Evolutionary conservation across 2,113 vertebrate genomes (phyloP), one percentile per base, ranked within the genome.

Genomic region (Sphaerodactylus townsendi): DNA sequence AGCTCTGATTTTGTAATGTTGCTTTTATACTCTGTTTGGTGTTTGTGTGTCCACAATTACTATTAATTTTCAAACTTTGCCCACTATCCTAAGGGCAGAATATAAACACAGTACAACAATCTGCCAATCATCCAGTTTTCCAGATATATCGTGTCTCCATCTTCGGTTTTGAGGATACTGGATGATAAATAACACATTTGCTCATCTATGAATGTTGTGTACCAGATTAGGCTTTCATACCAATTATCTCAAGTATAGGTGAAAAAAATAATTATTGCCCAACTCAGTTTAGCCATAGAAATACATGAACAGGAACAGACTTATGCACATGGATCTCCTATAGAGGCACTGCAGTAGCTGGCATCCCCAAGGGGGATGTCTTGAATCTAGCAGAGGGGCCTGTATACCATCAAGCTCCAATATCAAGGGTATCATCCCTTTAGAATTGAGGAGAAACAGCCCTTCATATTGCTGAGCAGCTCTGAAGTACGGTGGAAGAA

Each of bases 181-280:
- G 17, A 33, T 33, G 15, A 37, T 44, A 44, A 73, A 82, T 62
- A 59, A 69, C 48, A 72, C 37, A 44, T 10, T 25, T 53, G 17
- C 1, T 17, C 7, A 37, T 35, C 21, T 56, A 25, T 21, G 33
- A 25, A 46, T 48, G 69, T 48, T 14, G 50, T 69, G 28, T 37
- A 69, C 66, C 15, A 28, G 44, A 23, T 33, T 80, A 44, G 33
- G 35, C 13, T 80, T 5, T 33, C 5, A 77, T 10, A 4, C 11
- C 9, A 37, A 10, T 15, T 62, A 82, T 83, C 64, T 86, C 84
- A 91, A 82, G 39, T 86, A 65, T 66, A 86, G 48, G 78, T 39
- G 10, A 87, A 83, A 66, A n/a, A 82, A 88, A 53, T 48, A 71
- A 64, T 75, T 10, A 17, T 25, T 56, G 87, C 65, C 44, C 64